A percentile compares a stretch with the other conserved stretches of the same genome.
These are phyloP conservation scores for Rhagoletis zephyria DNA, from an alignment of 1,140 invertebrate genomes.

Conservation along the genomic window DNA sequence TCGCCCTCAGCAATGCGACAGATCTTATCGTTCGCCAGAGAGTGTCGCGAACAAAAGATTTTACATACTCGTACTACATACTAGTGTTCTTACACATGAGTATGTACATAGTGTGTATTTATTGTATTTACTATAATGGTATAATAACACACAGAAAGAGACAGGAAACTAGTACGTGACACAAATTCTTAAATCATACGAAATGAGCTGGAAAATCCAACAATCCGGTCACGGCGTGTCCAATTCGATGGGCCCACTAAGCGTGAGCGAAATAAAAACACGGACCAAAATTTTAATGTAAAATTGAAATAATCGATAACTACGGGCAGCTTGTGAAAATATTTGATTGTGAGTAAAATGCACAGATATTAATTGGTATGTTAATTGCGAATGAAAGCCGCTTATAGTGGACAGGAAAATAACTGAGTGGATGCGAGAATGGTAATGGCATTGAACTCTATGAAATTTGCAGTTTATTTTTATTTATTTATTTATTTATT, in stretches of 20 bases:
- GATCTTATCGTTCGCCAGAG: neutral
- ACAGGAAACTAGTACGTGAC: constrained; percentile 25
- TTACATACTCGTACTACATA: neutral
- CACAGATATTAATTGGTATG: constrained; percentile 11
- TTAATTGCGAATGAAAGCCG: constrained; percentile 7
- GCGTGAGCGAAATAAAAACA: neutral
- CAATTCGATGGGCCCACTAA: neutral
- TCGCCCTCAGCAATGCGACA: constrained; percentile 14
- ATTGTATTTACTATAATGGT: neutral
- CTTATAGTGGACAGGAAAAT: constrained; percentile 4
- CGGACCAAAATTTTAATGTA: neutral
- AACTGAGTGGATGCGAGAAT: neutral
- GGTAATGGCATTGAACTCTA: constrained; percentile 29
- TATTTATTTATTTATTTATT: too few species aligned
- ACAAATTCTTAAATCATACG: constrained; percentile 25
- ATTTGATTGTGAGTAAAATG: neutral
- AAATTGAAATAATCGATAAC: constrained; percentile 13
- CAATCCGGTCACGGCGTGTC: neutral
- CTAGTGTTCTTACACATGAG: neutral
- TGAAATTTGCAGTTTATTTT: neutral
- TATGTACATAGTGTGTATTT: neutral
- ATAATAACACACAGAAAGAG: neutral
- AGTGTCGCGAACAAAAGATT: too few species aligned
- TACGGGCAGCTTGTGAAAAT: neutral
- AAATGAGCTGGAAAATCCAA: constrained; percentile 32